These are phyloP conservation scores for Itoplectis maculator DNA, from an alignment of 2,888 invertebrate species.

Conservation along the genomic window DNA sequence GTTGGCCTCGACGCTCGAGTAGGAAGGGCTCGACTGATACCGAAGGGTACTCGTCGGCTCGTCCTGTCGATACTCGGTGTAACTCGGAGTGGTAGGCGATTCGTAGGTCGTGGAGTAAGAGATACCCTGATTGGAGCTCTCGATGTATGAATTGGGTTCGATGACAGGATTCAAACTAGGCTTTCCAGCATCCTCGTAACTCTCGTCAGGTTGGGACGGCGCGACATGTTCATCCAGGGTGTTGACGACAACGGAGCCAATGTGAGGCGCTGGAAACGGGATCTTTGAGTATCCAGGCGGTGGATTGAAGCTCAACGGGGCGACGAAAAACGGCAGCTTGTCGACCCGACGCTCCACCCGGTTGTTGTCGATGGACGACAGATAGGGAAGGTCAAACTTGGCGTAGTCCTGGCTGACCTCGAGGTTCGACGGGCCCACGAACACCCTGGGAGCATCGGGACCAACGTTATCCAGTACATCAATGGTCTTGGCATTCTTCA, in stretches of 20 bases:
- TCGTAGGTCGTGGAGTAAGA: constrained; percentile 73
- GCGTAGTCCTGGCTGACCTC: constrained; percentile 90
- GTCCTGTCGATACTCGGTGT: constrained; percentile 60
- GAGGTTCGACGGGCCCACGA: constrained; percentile 92
- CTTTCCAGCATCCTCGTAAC: constrained; percentile 69
- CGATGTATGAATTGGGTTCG: constrained; percentile 83
- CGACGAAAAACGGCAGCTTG: constrained; percentile 93
- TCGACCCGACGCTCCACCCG: constrained; percentile 90
- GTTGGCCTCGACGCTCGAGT: constrained; percentile 49
- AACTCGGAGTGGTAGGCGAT: constrained; percentile 73
- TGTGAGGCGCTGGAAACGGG: constrained; percentile 93
- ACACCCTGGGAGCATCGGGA: constrained; percentile 90
- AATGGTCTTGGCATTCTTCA: constrained; percentile 90
- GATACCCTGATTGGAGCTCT: constrained; percentile 76
- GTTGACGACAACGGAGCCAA: constrained; percentile 93
- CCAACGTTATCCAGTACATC: constrained; percentile 91
- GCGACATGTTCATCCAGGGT: constrained; percentile 79
- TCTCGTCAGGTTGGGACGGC: constrained; percentile 63
- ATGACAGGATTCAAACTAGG: constrained; percentile 77
- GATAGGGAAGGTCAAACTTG: constrained; percentile 93
- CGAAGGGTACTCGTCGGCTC: constrained; percentile 71
- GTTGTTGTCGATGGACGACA: constrained; percentile 90
- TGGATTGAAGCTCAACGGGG: constrained; percentile 93
- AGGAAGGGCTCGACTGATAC: constrained; percentile 70
- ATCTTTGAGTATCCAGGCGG: constrained; percentile 94